A percentile compares a stretch with the other conserved stretches of the same genome.
Conservation (phyloP, 1,140 invertebrate genomes). For the Aricia agestis region DNA sequence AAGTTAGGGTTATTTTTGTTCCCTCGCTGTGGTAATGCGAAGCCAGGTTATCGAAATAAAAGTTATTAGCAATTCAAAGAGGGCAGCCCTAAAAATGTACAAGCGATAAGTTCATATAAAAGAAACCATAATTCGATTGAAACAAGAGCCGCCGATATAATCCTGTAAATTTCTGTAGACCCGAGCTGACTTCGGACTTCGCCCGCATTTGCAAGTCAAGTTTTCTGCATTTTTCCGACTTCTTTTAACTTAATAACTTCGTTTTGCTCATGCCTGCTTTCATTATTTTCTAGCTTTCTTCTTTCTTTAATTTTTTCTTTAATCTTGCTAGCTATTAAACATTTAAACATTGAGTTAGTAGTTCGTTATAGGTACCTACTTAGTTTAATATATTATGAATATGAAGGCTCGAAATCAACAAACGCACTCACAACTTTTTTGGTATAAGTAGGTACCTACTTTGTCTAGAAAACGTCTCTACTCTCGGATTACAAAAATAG, state of each 20-base stretch:
- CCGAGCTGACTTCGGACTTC: slow-evolving; percentile 41
- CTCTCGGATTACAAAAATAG: no score
- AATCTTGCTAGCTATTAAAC: no score
- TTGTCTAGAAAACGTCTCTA: no score
- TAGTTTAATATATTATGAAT: no score
- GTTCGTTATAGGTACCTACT: no score
- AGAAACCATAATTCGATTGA: slow-evolving; percentile 45
- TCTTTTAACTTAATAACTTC: slow-evolving; percentile 46
- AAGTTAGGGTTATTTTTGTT: no score
- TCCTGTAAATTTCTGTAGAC: slow-evolving; percentile 61
- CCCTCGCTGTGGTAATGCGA: not conserved
- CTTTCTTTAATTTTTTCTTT: no score
- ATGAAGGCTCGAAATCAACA: no score
- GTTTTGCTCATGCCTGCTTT: slow-evolving; percentile 7
- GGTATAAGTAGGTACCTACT: no score
- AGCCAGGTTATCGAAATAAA: not conserved
- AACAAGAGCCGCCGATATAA: slow-evolving; percentile 47
- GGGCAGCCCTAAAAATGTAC: slow-evolving; percentile 2
- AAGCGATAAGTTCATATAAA: slow-evolving; percentile 22
- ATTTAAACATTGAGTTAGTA: no score
- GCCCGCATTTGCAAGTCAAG: slow-evolving; percentile 54
- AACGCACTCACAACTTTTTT: no score
- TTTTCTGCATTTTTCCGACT: slow-evolving; percentile 53
- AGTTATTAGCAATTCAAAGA: not conserved
- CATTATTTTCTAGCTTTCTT: no score